Conservation (phyloP, 1,140 invertebrate genomes). For the Lepidurus arcticus region DNA sequence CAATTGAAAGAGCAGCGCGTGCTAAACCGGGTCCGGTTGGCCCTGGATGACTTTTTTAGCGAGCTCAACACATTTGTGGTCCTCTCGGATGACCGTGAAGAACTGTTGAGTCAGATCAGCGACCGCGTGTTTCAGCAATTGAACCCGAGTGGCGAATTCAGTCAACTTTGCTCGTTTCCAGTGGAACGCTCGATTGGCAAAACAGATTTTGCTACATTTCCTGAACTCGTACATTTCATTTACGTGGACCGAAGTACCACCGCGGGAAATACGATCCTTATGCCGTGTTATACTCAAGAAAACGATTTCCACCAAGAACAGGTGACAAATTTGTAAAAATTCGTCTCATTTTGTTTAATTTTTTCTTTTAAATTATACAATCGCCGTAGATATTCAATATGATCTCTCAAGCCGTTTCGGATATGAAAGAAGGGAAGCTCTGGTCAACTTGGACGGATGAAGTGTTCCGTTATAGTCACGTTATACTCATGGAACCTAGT, state of each 20-base stretch:
- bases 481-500: neutral
- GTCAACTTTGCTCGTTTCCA: neutral
- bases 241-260: neutral
- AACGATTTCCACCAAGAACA: neutral
- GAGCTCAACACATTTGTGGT: constrained; percentile 5
- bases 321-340: neutral
- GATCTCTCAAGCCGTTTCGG: neutral
- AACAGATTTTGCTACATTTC: neutral
- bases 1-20: neutral
- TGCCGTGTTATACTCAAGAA: neutral
- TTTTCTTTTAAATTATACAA: neutral
- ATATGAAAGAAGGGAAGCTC: neutral
- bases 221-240: neutral
- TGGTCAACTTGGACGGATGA: neutral
- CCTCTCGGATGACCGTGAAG: neutral
- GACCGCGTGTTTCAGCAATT: neutral
- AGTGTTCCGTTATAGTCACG: neutral
- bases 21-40: neutral
- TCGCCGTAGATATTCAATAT: neutral
- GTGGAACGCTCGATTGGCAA: neutral
- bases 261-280: neutral
- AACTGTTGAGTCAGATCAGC: constrained; percentile 4
- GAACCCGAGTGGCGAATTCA: constrained; percentile 1
- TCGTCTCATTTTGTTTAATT: neutral
- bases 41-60: neutral